A percentile compares a stretch with the other conserved stretches of the same genome.
Conservation (phyloP, 2,113 vertebrate species). For the Dipodomys merriami region DNA sequence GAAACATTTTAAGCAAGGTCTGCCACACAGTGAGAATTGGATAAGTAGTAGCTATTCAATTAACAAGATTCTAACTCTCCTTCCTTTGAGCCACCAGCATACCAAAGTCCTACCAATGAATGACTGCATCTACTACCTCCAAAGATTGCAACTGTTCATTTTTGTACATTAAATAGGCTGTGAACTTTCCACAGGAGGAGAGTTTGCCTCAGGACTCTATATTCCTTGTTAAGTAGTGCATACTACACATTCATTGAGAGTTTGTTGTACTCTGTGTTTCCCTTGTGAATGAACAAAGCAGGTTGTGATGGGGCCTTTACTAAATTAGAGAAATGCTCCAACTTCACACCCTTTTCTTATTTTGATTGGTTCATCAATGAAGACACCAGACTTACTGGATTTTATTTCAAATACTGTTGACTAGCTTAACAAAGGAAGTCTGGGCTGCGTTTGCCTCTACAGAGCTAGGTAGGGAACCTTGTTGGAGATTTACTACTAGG, state of each 20-base stretch:
- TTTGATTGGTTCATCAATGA: constrained; percentile 51
- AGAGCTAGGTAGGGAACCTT: constrained; percentile 15
- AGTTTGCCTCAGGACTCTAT: neutral
- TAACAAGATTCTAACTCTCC: neutral
- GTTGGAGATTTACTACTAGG: neutral
- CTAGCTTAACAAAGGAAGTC: constrained; percentile 44
- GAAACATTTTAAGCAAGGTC: neutral
- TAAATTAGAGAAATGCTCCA: constrained; percentile 5
- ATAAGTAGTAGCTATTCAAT: neutral
- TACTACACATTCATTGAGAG: neutral
- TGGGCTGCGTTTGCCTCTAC: neutral
- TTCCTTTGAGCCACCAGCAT: neutral
- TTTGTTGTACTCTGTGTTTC: neutral
- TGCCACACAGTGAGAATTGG: neutral
- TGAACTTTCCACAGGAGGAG: neutral
- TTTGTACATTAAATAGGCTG: neutral
- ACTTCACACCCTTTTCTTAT: constrained; percentile 61
- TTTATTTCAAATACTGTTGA: constrained; percentile 42
- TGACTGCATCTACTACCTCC: neutral
- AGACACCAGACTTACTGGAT: constrained; percentile 59
- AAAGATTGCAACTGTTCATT: neutral
- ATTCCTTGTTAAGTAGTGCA: neutral
- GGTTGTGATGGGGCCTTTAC: neutral
- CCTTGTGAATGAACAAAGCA: constrained; percentile 6
- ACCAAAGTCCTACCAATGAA: neutral